Percentiles rank a stretch among this genome's conserved stretches.
Evolutionary conservation across 2,113 vertebrate species (phyloP).

Genomic region (Lynx canadensis): DNA sequence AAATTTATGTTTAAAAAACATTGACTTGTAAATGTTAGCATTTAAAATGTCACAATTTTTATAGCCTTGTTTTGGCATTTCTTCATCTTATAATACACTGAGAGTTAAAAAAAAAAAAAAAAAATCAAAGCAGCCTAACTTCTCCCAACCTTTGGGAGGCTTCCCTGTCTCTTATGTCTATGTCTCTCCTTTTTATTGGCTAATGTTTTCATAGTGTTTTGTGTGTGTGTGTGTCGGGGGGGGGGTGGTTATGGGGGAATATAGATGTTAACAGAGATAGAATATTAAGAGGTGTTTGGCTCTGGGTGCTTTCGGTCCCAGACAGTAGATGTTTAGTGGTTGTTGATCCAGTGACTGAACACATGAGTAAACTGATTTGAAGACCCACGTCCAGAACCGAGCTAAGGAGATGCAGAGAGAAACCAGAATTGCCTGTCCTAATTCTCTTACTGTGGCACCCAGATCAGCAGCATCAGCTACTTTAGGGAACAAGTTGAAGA

Average conservation of each 20-base stretch:
- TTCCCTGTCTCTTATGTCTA: rapidly evolving
- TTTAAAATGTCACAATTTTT: not conserved
- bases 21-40: not conserved
- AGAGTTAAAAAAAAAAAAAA: not conserved
- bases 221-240: too few relatives aligned
- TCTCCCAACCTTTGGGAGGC: not conserved
- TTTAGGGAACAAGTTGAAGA: not conserved
- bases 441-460: not conserved
- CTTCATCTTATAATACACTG: not conserved
- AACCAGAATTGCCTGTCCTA: not conserved
- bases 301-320: not conserved
- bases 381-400: not conserved
- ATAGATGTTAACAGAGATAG: not conserved
- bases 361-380: not conserved
- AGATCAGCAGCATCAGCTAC: not conserved
- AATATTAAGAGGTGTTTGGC: not conserved
- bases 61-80: not conserved
- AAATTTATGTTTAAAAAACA: not conserved
- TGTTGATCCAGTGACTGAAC: not conserved
- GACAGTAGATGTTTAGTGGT: not conserved
- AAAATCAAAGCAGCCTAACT: not conserved
- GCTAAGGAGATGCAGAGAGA: not conserved
- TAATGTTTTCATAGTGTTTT: not conserved
- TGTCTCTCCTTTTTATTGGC: not conserved
- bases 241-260: too few relatives aligned